Percentiles rank a stretch among this genome's conserved stretches.
Conservation (phyloP, 2,797 vertebrate species). For the Sebastes umbrosus region DNA sequence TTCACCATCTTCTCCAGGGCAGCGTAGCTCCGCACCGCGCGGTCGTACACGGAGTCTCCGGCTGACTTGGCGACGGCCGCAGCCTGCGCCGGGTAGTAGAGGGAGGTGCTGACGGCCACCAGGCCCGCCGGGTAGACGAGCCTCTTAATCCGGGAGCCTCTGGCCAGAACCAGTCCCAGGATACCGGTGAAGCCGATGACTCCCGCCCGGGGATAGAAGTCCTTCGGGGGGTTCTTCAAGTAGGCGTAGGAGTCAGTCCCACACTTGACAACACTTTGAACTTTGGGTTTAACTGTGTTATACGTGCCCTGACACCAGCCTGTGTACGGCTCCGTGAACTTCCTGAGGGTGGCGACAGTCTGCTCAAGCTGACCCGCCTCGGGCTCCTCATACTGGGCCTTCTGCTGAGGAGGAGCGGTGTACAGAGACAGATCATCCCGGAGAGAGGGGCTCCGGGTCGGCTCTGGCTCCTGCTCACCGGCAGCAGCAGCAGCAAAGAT, state of each 20-base stretch:
- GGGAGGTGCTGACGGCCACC: slow-evolving; percentile 84
- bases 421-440: slow-evolving; percentile 78
- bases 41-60: slow-evolving; percentile 88
- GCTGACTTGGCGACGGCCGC: slow-evolving; percentile 75
- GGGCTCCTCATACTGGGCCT: slow-evolving; percentile 36
- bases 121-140: slow-evolving; percentile 88
- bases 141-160: slow-evolving; percentile 91
- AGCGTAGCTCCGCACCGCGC: slow-evolving; percentile 87
- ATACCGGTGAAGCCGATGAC: slow-evolving; percentile 91
- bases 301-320: slow-evolving; percentile 79
- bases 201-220: slow-evolving; percentile 93
- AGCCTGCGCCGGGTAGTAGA: slow-evolving; percentile 93
- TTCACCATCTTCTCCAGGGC: slow-evolving; percentile 85
- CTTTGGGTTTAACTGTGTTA: slow-evolving; percentile 80
- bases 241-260: slow-evolving; percentile 84
- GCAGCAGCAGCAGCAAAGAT: slow-evolving; percentile 38
- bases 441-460: background rate
- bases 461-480: slow-evolving; percentile 8
- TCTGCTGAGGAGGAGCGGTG: slow-evolving; percentile 42
- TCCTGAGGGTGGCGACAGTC: slow-evolving; percentile 67
- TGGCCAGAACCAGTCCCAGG: slow-evolving; percentile 89
- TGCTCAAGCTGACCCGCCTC: slow-evolving; percentile 75
- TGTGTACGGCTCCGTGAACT: slow-evolving; percentile 62
- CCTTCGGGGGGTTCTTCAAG: slow-evolving; percentile 88
- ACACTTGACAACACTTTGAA: slow-evolving; percentile 81